Conservation (phyloP, 1,140 invertebrate genomes). For the Drosophila sturtevanti region DNA sequence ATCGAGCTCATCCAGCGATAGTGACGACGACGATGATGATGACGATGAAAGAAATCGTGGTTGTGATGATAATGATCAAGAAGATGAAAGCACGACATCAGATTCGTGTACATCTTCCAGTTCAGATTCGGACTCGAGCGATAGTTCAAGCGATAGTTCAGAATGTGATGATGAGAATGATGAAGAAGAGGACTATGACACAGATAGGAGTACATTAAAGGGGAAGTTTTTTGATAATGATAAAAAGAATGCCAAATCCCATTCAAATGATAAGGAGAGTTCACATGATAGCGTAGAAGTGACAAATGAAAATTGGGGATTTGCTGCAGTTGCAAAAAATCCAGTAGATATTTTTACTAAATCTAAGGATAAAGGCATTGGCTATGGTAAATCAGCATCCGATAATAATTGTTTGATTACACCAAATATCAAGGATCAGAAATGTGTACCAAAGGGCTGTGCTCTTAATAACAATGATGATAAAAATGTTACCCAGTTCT, state of each 20-base stretch:
- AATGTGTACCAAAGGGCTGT: slow-evolving; percentile 16
- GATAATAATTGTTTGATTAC: slow-evolving; percentile 23
- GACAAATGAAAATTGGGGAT: slow-evolving; percentile 88
- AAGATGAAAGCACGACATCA: slow-evolving; percentile 75
- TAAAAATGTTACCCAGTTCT: slow-evolving; percentile 13
- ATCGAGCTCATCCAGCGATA: slow-evolving; percentile 75
- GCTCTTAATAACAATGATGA: slow-evolving; percentile 17
- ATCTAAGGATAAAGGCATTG: slow-evolving; percentile 50
- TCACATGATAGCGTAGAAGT: slow-evolving; percentile 40
- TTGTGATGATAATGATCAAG: slow-evolving; percentile 69
- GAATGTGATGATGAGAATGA: slow-evolving; percentile 79
- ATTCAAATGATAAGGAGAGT: slow-evolving; percentile 28
- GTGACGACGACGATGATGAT: slow-evolving; percentile 79
- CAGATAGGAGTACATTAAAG: slow-evolving; percentile 72
- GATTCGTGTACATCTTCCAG: slow-evolving; percentile 83
- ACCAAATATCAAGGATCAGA: slow-evolving; percentile 17
- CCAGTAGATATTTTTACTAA: slow-evolving; percentile 81
- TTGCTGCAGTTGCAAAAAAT: slow-evolving; percentile 87
- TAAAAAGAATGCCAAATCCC: slow-evolving; percentile 50
- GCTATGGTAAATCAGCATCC: slow-evolving; percentile 30
- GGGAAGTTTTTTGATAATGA: slow-evolving; percentile 68
- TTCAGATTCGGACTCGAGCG: slow-evolving; percentile 79
- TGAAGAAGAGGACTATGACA: slow-evolving; percentile 76
- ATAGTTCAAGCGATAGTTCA: slow-evolving; percentile 78
- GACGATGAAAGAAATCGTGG: slow-evolving; percentile 61